Evolutionary conservation across 2,113 vertebrate genomes (phyloP).

Genomic region (Paedocypris sp.): DNA sequence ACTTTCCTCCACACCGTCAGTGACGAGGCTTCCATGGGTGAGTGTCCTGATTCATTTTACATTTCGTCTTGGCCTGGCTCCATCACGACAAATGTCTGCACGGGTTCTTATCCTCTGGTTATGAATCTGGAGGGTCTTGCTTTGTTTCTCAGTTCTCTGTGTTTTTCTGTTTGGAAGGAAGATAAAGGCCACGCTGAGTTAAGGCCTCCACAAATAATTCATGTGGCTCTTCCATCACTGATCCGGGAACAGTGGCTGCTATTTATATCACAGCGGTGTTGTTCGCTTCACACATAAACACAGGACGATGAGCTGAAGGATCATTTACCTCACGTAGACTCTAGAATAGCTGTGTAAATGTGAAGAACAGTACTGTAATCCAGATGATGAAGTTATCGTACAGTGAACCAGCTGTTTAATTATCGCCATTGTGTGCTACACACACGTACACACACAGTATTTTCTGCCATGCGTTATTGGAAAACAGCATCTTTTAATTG

Average conservation of each 20-base stretch:
- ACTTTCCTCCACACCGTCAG: conserved; percentile 69
- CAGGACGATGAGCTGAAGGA: conserved; percentile 1
- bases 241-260: background rate
- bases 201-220: background rate
- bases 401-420: too few species aligned
- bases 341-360: conserved; percentile 32
- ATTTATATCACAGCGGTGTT: background rate
- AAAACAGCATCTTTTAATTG: too few species aligned
- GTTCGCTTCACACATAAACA: conserved; percentile 6
- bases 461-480: too few species aligned
- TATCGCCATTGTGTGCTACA: too few species aligned
- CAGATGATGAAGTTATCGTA: too few species aligned
- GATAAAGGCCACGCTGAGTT: background rate
- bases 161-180: background rate
- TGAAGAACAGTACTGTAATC: conserved; percentile 9
- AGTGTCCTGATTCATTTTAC: conserved; percentile 43
- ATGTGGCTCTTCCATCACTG: background rate
- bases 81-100: conserved; percentile 50
- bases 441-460: too few species aligned
- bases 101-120: conserved; percentile 31
- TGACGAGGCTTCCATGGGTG: conserved; percentile 82
- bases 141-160: background rate
- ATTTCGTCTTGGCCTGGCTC: conserved; percentile 33
- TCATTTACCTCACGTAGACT: conserved; percentile 32
- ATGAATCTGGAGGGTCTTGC: too few species aligned